A percentile compares a stretch with the other conserved stretches of the same genome.
Evolutionary conservation across 2,797 vertebrate species (phyloP).

Genomic region (Coregonus suidteri): DNA sequence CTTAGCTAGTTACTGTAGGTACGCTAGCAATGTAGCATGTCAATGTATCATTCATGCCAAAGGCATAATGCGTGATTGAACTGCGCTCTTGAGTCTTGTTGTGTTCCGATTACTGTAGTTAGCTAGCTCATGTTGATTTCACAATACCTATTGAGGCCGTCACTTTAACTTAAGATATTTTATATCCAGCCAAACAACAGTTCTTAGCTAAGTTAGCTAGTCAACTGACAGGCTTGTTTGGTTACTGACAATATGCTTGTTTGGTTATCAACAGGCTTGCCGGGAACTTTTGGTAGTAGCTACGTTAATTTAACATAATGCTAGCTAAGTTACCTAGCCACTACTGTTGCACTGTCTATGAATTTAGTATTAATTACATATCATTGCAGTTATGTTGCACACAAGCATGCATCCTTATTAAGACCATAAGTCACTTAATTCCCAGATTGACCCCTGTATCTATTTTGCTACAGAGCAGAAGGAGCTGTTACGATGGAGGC

Average conservation of each 20-base stretch:
- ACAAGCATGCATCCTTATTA: background rate
- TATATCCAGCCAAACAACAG: too few species aligned
- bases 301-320: background rate
- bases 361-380: too few species aligned
- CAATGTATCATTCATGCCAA: slow-evolving; percentile 32
- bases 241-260: background rate
- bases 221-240: background rate
- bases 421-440: slow-evolving; percentile 8
- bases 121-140: slow-evolving; percentile 28
- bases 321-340: background rate
- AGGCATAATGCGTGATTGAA: slow-evolving; percentile 61
- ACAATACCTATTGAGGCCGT: background rate
- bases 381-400: background rate
- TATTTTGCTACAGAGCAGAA: slow-evolving; percentile 50
- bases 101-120: slow-evolving; percentile 5
- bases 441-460: background rate
- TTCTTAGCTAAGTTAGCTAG: background rate
- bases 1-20: background rate
- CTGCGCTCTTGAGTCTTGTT: slow-evolving; percentile 50
- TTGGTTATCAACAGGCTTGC: background rate
- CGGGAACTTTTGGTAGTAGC: background rate
- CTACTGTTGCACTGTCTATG: too few species aligned
- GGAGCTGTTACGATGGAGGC: slow-evolving; percentile 63
- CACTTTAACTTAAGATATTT: too few species aligned
- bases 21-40: slow-evolving; percentile 22